A percentile compares a stretch with the other conserved stretches of the same genome.
phyloP scores from a whole-genome alignment of 2,113 vertebrate genomes.

The Dasyurus viverrinus region DNA sequence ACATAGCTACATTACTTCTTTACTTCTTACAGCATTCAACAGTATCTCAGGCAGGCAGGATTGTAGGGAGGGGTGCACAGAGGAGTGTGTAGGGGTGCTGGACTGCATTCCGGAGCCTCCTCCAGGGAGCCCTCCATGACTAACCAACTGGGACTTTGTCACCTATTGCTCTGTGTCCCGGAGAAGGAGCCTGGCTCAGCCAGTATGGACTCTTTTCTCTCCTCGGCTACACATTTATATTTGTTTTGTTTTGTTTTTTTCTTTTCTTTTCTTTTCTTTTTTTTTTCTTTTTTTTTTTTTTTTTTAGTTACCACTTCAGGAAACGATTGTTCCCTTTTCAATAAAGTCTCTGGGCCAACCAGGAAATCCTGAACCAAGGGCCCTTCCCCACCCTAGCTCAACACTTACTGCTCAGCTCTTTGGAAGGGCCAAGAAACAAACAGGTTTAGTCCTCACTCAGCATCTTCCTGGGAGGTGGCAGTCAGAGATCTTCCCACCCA shows the following conservation, averaged over 20 bases:
- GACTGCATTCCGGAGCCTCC: not conserved
- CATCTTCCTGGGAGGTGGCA: not conserved
- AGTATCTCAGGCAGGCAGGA: not conserved
- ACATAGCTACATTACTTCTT: not conserved
- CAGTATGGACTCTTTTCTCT: not conserved
- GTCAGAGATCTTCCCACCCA: not conserved
- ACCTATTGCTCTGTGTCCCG: not conserved
- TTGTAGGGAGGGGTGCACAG: not conserved
- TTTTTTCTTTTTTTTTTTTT: not conserved
- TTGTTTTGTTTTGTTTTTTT: too few relatives aligned
- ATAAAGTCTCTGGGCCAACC: slow-evolving; percentile 66
- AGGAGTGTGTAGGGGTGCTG: not conserved
- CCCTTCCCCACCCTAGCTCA: slow-evolving; percentile 71
- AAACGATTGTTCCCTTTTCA: slow-evolving; percentile 67
- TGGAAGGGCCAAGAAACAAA: slow-evolving; percentile 52
- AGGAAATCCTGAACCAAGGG: slow-evolving; percentile 74
- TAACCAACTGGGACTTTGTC: not conserved
- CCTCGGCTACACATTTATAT: not conserved
- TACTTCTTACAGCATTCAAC: not conserved
- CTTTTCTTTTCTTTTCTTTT: too few relatives aligned
- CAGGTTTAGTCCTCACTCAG: slow-evolving; percentile 52
- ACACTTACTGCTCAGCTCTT: slow-evolving; percentile 63
- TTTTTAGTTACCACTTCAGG: slow-evolving; percentile 58
- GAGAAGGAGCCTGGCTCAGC: not conserved
- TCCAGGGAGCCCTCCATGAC: not conserved